These are phyloP conservation scores for Limnothrissa miodon DNA, from an alignment of 2,113 vertebrate genomes.

Conservation along the genomic window DNA sequence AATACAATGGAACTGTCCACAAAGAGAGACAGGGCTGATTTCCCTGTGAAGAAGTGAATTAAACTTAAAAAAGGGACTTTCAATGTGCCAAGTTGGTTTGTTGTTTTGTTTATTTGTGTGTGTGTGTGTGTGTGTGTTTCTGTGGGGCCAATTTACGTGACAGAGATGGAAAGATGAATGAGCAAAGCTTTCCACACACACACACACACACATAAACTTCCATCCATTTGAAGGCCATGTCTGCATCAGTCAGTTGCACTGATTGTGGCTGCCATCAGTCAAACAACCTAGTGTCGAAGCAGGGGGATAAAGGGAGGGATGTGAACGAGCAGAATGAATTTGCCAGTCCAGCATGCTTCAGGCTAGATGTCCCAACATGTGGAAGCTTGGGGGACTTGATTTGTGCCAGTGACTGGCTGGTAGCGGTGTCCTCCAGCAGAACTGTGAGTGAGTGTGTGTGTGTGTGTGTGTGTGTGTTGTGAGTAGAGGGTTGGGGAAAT, in stretches of 20 bases:
- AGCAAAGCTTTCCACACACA: not conserved
- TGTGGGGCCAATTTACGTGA: not conserved
- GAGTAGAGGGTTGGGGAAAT: not conserved
- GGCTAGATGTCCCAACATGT: not conserved
- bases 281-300: not conserved
- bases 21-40: constrained; percentile 6
- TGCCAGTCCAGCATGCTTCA: not conserved
- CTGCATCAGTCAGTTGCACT: not conserved
- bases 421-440: not conserved
- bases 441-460: no score
- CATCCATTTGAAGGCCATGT: not conserved
- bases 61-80: constrained; percentile 23
- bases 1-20: not conserved
- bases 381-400: not conserved
- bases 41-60: not conserved
- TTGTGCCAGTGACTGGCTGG: not conserved
- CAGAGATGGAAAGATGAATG: not conserved
- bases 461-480: no score
- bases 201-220: not conserved
- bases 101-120: not conserved
- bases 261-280: constrained; percentile 10
- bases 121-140: no score
- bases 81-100: constrained; percentile 20
- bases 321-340: not conserved
- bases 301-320: not conserved